A percentile compares a stretch with the other conserved stretches of the same genome.
These are phyloP conservation scores for Amphiduros pacificus DNA, from an alignment of 2,888 invertebrate species.

Conservation along the genomic window DNA sequence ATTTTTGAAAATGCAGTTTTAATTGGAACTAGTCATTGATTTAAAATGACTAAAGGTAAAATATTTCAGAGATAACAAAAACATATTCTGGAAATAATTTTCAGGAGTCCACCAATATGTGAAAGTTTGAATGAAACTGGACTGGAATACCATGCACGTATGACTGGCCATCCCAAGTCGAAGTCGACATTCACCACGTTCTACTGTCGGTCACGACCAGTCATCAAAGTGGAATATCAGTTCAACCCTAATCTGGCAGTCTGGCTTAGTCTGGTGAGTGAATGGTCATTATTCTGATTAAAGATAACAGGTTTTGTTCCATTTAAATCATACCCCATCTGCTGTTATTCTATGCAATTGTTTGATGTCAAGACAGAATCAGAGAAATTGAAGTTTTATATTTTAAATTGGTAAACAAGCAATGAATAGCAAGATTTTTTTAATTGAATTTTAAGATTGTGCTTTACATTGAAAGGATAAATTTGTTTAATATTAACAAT, in stretches of 20 bases:
- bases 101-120: constrained; percentile 30
- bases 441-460: too few species aligned
- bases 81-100: neutral
- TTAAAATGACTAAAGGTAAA: neutral
- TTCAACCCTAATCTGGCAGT: constrained; percentile 52
- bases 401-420: too few species aligned
- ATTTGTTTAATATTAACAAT: neutral
- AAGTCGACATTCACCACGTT: constrained; percentile 17
- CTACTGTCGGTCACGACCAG: constrained; percentile 36
- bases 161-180: constrained; percentile 23
- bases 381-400: neutral
- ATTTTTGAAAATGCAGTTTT: too few species aligned
- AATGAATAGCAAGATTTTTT: too few species aligned
- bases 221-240: constrained; percentile 42
- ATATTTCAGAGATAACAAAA: neutral
- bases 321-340: too few species aligned
- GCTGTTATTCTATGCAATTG: too few species aligned
- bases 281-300: neutral
- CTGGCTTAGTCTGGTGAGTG: constrained; percentile 53
- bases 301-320: too few species aligned
- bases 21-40: too few species aligned
- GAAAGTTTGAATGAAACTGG: constrained; percentile 34
- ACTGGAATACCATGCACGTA: constrained; percentile 40
- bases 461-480: too few species aligned
- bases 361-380: too few species aligned